Evolutionary conservation across 2,888 invertebrate genomes (phyloP).

Genomic region (Leptinotarsa tumamoca): DNA sequence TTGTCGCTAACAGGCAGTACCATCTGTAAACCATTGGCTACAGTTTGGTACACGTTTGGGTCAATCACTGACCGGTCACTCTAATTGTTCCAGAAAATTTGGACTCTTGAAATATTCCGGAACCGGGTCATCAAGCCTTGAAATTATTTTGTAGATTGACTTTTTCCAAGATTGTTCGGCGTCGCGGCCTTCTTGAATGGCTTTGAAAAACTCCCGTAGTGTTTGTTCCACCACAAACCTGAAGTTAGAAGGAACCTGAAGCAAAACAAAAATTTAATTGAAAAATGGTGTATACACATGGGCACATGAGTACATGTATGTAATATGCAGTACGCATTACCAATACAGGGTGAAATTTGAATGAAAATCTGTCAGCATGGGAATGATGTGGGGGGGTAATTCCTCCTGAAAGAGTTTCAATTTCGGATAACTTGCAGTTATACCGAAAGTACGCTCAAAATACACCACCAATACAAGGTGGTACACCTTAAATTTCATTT

Average conservation of each 20-base stretch:
- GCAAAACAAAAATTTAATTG: constrained; percentile 4
- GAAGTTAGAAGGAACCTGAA: constrained; percentile 97
- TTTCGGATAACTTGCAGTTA: no score
- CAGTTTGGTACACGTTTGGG: constrained; percentile 57
- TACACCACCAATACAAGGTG: no score
- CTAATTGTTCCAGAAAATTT: constrained; percentile 98
- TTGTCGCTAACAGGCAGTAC: constrained; percentile 53
- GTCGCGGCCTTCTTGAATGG: constrained; percentile 96
- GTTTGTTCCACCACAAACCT: constrained; percentile 98
- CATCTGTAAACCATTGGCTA: constrained; percentile 53
- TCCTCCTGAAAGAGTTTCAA: no score
- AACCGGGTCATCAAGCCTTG: constrained; percentile 97
- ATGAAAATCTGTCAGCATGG: no score
- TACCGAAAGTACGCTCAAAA: no score
- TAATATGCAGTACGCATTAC: no score
- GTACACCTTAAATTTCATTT: no score
- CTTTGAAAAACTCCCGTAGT: constrained; percentile 98
- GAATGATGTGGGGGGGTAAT: no score
- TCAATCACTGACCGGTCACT: constrained; percentile 72
- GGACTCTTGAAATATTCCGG: constrained; percentile 99
- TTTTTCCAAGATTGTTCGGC: constrained; percentile 99
- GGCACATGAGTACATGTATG: no score
- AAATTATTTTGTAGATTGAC: constrained; percentile 99
- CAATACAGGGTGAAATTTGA: no score
- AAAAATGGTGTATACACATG: background rate